A percentile compares a stretch with the other conserved stretches of the same genome.
Conservation (phyloP, 1,140 invertebrate species). For the Agrilus planipennis region DNA sequence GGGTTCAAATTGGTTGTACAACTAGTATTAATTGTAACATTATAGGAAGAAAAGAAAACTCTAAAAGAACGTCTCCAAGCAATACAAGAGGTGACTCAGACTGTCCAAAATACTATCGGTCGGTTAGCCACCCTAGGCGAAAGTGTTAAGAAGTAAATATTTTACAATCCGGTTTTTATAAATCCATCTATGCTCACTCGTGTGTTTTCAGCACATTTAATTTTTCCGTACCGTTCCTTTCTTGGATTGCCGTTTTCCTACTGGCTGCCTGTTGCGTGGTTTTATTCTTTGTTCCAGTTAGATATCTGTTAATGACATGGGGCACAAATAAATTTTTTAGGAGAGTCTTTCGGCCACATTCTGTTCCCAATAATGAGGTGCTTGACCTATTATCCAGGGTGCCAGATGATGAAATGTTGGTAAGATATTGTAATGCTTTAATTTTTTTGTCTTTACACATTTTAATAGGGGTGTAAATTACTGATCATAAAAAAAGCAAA, state of each 20-base stretch:
- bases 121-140: slow-evolving; percentile 86
- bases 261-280: slow-evolving; percentile 58
- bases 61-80: slow-evolving; percentile 87
- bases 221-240: slow-evolving; percentile 94
- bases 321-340: slow-evolving; percentile 85
- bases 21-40: too few species aligned
- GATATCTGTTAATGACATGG: slow-evolving; percentile 91
- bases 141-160: slow-evolving; percentile 80
- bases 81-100: slow-evolving; percentile 90
- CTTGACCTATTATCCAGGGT: slow-evolving; percentile 91
- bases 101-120: slow-evolving; percentile 88
- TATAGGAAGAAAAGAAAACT: slow-evolving; percentile 88
- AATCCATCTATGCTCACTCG: slow-evolving; percentile 8
- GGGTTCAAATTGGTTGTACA: too few species aligned
- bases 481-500: neutral
- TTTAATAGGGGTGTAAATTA: neutral
- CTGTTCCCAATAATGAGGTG: slow-evolving; percentile 94
- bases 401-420: slow-evolving; percentile 87
- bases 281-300: slow-evolving; percentile 81
- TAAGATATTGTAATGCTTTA: slow-evolving; percentile 39
- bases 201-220: slow-evolving; percentile 75
- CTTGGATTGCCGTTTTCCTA: slow-evolving; percentile 77
- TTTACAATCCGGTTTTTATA: too few species aligned
- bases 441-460: neutral
- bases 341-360: slow-evolving; percentile 84